These are phyloP conservation scores for Neria commutata DNA, from an alignment of 2,888 invertebrate genomes.

Conservation along the genomic window DNA sequence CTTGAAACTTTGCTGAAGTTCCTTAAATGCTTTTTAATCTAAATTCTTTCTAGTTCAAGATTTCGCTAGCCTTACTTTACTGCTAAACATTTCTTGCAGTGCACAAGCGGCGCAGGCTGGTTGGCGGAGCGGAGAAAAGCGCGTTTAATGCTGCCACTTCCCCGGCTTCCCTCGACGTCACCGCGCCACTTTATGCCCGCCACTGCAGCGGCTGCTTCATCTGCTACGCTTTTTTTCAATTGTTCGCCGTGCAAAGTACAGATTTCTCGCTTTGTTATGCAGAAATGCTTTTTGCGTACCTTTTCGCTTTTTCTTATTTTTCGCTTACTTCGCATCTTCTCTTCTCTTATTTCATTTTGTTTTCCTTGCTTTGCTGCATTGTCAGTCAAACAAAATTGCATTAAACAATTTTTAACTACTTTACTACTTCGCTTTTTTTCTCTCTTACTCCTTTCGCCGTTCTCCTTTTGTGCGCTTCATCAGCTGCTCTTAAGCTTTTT, in stretches of 20 bases:
- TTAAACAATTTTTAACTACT: conserved; percentile 6
- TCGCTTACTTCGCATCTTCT: conserved; percentile 15
- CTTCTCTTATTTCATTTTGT: neutral
- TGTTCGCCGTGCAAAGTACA: neutral
- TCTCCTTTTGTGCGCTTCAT: conserved; percentile 3
- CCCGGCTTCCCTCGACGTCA: neutral
- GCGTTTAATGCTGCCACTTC: neutral
- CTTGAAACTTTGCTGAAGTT: no score
- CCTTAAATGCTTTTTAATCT: no score
- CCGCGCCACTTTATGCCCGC: neutral
- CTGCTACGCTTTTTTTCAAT: neutral
- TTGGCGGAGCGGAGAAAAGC: no score
- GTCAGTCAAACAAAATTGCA: conserved; percentile 3
- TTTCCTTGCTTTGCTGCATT: neutral
- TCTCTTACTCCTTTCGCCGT: neutral
- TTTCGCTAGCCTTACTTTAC: no score
- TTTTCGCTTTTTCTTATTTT: conserved; percentile 26
- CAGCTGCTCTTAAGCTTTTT: conserved; percentile 10
- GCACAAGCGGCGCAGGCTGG: no score
- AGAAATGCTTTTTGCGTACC: conserved; percentile 26
- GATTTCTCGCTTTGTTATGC: conserved; percentile 1
- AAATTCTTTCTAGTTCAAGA: no score
- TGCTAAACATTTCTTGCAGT: no score
- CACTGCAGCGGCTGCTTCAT: neutral
- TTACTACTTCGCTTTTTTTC: conserved; percentile 19